Base-by-base conservation (phyloP, 2,797 vertebrate species). In the Emydoidea blandingii region DNA sequence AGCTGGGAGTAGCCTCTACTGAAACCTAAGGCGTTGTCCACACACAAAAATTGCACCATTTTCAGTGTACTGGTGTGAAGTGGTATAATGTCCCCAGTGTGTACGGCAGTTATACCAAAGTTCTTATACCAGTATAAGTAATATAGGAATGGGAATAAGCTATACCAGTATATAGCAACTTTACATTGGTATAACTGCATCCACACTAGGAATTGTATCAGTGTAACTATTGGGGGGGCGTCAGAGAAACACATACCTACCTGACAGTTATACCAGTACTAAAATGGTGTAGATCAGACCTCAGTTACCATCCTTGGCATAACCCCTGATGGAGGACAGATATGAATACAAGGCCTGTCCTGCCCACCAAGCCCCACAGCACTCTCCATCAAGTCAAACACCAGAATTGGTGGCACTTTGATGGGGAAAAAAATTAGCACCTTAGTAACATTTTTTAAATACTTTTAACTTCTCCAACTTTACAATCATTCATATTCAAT, bases 141-240 rank as follows among this genome's bases (percentile, higher is more conserved):
- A 84, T 5, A 79, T 27, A 27, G 56, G 92, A 88, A 95, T 94
- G 86, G 91, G 96, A 92, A 91, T 92, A 50, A 87, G 84, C 10
- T 19, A 37, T 37, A 72, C 31, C 29, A 68, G 7, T 68, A n/a
- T 5, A 68, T n/a, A 7, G 34, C 62, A 37, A 68, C 8, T 18
- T 68, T 68, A 72, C 11, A 41, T 41, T 37, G n/a, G 65, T 21
- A 11, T 37, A 68, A 37, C n/a, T 68, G 21, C 11, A 37, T 72
- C 68, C 21, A 41, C 37, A 72, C 21, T 41, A 41, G 68, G 37
- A 72, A 72, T 12, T 41, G 19, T 23, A 41, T 72, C 10, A 37
- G 19, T 72, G 21, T 37, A 72, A 72, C 68, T 72, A 23, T 3
- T 72, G 5, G 19, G n/a, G n/a, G 9, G 19, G 9, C 5, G 34